Evolutionary conservation across 2,888 invertebrate species (phyloP), one percentile per base, ranked within the genome.

Genomic region (Platycheirus rosarum): DNA sequence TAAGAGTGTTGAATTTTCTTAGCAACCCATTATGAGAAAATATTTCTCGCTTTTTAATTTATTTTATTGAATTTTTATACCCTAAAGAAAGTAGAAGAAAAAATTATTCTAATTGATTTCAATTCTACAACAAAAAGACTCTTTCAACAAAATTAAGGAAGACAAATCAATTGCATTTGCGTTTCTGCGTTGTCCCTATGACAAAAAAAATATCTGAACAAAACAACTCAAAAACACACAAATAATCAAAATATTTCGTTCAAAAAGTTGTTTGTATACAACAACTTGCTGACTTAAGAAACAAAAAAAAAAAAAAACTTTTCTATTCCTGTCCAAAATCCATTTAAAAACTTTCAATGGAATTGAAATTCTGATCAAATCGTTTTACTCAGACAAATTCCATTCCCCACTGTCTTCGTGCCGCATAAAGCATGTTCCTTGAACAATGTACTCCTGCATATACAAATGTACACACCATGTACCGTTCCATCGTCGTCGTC

Each of bases 351-450:
- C 49, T 70, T 60, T 62, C 51, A 8, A 62, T 62, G 32, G 23
- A 53, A 63, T 73, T 63, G 26, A 35, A 55, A 18, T 37, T 26
- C 35, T 63, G 53, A 53, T 73, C 35, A 55, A 73, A 53, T 20
- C 46, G 16, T 46, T 63, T 63, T 53, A 14, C 16, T 18, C 18
- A 23, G 35, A 37, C 18, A 53, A 53, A 60, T 13, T 37, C 11
- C 46, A 29, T 49, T 49, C 40, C 23, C 70, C 60, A 13, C 57
- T 29, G 29, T 3, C 5, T n/a, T n/a, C n/a, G n/a, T n/a, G n/a
- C n/a, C n/a, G n/a, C n/a, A n/a, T n/a, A n/a, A n/a, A n/a, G n/a
- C n/a, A n/a, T n/a, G n/a, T n/a, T n/a, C n/a, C n/a, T n/a, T n/a
- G n/a, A n/a, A n/a, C n/a, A n/a, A n/a, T n/a, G n/a, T n/a, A n/a